These are phyloP conservation scores for Atethmia centrago DNA, from an alignment of 2,888 invertebrate genomes.

Conservation along the genomic window DNA sequence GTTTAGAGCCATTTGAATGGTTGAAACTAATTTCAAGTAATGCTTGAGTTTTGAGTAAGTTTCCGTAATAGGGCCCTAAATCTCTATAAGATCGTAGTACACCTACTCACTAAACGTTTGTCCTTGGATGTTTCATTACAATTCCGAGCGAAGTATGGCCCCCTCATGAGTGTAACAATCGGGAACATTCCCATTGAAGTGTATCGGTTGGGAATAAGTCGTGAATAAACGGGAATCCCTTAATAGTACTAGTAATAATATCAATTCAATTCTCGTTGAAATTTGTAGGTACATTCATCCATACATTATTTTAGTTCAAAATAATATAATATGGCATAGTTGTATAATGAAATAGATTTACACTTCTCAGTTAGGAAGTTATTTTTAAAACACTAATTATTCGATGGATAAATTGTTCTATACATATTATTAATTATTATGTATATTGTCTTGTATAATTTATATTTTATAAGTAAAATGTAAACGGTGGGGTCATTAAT, in stretches of 20 bases:
- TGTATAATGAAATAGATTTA: constrained; percentile 78
- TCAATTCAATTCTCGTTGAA: constrained; percentile 59
- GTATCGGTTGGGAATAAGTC: constrained; percentile 21
- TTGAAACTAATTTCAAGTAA: too few species aligned
- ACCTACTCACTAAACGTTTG: background rate
- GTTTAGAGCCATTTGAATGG: too few species aligned
- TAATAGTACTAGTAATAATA: constrained; percentile 49
- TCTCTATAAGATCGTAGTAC: constrained; percentile 20
- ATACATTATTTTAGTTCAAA: constrained; percentile 78
- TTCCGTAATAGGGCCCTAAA: too few species aligned
- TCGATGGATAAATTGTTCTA: constrained; percentile 78
- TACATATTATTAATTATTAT: constrained; percentile 75
- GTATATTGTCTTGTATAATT: constrained; percentile 80
- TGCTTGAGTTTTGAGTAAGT: too few species aligned
- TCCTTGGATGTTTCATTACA: constrained; percentile 23
- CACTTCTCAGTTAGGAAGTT: constrained; percentile 80
- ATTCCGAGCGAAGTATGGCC: constrained; percentile 29
- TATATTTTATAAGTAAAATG: constrained; percentile 81
- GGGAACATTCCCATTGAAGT: background rate
- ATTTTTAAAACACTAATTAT: constrained; percentile 79
- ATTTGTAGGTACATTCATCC: constrained; percentile 64
- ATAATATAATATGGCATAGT: constrained; percentile 73
- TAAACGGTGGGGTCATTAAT: constrained; percentile 72
- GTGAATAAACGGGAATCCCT: constrained; percentile 17
- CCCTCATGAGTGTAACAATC: background rate